Base-by-base conservation (phyloP, 2,113 vertebrate genomes). In the Prolemur simus region DNA sequence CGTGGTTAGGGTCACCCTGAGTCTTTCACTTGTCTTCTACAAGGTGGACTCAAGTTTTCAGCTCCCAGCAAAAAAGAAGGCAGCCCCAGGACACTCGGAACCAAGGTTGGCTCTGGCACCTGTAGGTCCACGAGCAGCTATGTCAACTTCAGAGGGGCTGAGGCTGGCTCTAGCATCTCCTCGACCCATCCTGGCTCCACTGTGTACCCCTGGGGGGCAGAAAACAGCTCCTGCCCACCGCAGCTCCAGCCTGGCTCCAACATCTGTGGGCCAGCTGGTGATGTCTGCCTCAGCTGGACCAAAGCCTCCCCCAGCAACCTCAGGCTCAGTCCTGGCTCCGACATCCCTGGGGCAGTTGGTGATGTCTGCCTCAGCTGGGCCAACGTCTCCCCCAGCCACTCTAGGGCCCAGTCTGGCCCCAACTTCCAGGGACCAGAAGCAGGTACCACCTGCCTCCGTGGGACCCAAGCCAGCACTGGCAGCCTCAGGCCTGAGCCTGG, bases 31-130 rank as follows among this genome's bases (percentile, higher is more conserved):
- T 94, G 66, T 97, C 93, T 89, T 97, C 69, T 87, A 21, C 73
- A 96, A 97, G 96, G 96, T 96, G 94, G 92, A 87, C 74, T 73
- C 96, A 27, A 47, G 47, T 87, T 97, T 93, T 95, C 96, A 87
- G 80, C 89, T 85, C 63, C 78, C 81, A 34, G 66, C 21, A 2
- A 96, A 98, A 90, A 60, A 91, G 91, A 85, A 66, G 0, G 18
- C 76, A 47, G 60, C 87, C 29, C 76, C 69, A 12, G 76, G 23
- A 56, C 39, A 91, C 87, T 58, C 6, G 21, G 96, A 87, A 96
- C 92, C 97, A 20, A 91, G 86, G 68, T 11, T 96, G 93, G 89
- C 96, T 63, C 89, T 84, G 64, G 80, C 83, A 66, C 91, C 97
- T n/a, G 23, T 89, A 34, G 94, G 91, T 42, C 93, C 91, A 47